Conservation (phyloP, 1,140 invertebrate genomes). For the Micrasema minimum region DNA sequence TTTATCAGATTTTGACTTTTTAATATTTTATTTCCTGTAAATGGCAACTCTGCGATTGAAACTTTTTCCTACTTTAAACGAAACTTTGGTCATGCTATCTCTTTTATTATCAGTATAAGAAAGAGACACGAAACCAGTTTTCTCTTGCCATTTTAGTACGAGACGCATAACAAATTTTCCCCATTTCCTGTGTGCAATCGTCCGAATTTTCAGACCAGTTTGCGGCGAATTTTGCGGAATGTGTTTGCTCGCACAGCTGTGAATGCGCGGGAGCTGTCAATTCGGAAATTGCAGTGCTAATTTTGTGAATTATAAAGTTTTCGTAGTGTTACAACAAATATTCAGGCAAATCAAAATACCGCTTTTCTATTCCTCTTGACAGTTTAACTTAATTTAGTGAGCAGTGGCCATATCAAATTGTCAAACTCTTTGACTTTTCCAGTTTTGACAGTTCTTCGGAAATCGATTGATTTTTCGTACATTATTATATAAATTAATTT, state of each 20-base stretch:
- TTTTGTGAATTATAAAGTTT: neutral
- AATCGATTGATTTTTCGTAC: slow-evolving; percentile 38
- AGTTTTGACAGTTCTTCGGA: slow-evolving; percentile 39
- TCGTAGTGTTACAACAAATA: neutral
- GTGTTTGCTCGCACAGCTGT: neutral
- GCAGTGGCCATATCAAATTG: no score
- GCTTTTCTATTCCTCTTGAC: neutral
- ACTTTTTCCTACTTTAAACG: neutral
- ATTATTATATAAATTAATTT: slow-evolving; percentile 39
- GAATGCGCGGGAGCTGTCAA: slow-evolving; percentile 23
- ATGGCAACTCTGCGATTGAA: slow-evolving; percentile 8
- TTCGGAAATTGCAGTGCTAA: slow-evolving; percentile 5
- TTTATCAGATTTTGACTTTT: no score
- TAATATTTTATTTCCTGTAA: no score
- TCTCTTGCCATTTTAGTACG: neutral
- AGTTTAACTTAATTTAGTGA: no score
- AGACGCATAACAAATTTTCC: neutral
- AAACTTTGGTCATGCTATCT: neutral
- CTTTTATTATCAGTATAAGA: neutral
- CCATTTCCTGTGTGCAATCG: slow-evolving; percentile 4
- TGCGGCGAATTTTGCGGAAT: slow-evolving; percentile 4
- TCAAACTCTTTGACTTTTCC: neutral
- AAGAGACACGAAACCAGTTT: neutral
- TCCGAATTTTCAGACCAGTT: slow-evolving; percentile 3
- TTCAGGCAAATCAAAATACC: neutral